A percentile compares a stretch with the other conserved stretches of the same genome.
phyloP scores from a whole-genome alignment of 2,888 invertebrate species.

The Phengaris arion region DNA sequence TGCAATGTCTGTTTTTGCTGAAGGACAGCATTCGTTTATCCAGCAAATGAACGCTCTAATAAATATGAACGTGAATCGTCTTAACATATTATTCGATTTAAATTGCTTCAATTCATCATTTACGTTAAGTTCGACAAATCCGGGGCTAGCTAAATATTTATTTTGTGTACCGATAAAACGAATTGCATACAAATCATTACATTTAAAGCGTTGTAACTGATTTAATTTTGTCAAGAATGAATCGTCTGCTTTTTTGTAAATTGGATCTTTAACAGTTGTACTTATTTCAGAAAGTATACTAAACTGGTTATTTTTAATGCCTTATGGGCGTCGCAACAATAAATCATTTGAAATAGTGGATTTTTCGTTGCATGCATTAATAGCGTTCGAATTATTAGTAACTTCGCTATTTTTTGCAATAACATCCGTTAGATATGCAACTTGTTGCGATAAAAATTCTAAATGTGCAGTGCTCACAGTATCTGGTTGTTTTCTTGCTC shows the following conservation, averaged over 20 bases:
- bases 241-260: too few relatives aligned
- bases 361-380: neutral
- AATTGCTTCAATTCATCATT: slow-evolving; percentile 30
- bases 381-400: neutral
- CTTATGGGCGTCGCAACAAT: slow-evolving; percentile 16
- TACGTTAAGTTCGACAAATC: slow-evolving; percentile 30
- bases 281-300: slow-evolving; percentile 28
- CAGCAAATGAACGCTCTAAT: slow-evolving; percentile 30
- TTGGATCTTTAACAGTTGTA: too few relatives aligned
- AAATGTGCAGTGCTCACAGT: slow-evolving; percentile 27
- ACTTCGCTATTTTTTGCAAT: slow-evolving; percentile 19
- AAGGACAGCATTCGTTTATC: slow-evolving; percentile 29
- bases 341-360: slow-evolving; percentile 4
- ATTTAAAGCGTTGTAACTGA: too few relatives aligned
- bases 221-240: too few relatives aligned
- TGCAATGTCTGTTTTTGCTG: slow-evolving; percentile 30
- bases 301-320: slow-evolving; percentile 11
- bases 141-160: slow-evolving; percentile 33
- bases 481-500: neutral
- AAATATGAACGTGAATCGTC: slow-evolving; percentile 32
- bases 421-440: slow-evolving; percentile 30
- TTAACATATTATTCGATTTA: slow-evolving; percentile 25
- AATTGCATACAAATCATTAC: too few relatives aligned
- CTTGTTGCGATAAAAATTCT: slow-evolving; percentile 29
- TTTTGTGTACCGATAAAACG: slow-evolving; percentile 25